Base-by-base conservation (phyloP, 2,888 invertebrate genomes). In the Spisula solida region DNA sequence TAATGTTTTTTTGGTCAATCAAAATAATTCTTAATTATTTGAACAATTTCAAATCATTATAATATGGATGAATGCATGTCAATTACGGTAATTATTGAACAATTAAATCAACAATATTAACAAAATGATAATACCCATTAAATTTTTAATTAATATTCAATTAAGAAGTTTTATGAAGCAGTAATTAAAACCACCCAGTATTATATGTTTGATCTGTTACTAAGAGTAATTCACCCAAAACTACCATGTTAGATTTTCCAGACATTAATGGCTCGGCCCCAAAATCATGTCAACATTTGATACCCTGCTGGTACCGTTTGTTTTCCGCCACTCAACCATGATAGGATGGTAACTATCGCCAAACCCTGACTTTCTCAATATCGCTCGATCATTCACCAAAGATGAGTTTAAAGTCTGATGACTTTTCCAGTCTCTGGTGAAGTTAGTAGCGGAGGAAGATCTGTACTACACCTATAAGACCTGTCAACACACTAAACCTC, bases 251-350 rank as follows among this genome's bases (percentile, higher is more conserved):
- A 70, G 31, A 75, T 79, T 56, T 82, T 79, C 85, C 75, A 60
- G 47, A 82, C 31, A 34, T 80, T 14, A 20, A 85, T 88, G 88
- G 88, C 85, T 82, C 12, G 20, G 16, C 41, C 66, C 78, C 88
- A 88, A 81, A 70, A 41, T 48, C 79, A 70, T 83, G 88, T 91
- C 91, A 91, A 81, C 88, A 87, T 78, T 60, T 41, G 75, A 87
- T 87, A 90, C 87, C 92, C 88, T 56, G 82, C 86, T 81, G 88
- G 51, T 85, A 86, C 56, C 55, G 92, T 92, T 92, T 92, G 88
- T 90, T 90, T 92, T 92, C 84, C 85, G 78, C 88, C 84, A 88
- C 84, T 84, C 83, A 90, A 90, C 85, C 90, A 82, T 78, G 66
- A 81, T 84, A 88, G 83, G 79, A 78, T 66, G 66, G 83, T 85